These are phyloP conservation scores for Bombus confusus DNA, from an alignment of 1,140 invertebrate genomes.

Conservation along the genomic window DNA sequence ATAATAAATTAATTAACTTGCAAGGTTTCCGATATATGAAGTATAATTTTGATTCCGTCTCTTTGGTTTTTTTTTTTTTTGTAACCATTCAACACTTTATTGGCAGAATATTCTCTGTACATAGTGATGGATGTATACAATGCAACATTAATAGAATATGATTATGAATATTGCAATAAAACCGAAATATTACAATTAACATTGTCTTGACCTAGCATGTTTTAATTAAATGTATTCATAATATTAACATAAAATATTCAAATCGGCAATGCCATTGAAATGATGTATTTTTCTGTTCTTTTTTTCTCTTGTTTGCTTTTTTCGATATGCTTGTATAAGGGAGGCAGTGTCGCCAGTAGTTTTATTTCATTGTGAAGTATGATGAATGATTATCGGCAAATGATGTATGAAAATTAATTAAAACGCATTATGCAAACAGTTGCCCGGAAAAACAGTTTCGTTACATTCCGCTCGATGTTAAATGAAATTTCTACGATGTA, in stretches of 20 bases:
- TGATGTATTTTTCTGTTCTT: background rate
- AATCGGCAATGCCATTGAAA: background rate
- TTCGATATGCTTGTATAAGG: slow-evolving; percentile 49
- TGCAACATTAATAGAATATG: slow-evolving; percentile 65
- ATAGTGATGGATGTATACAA: slow-evolving; percentile 70
- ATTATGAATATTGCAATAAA: slow-evolving; percentile 71
- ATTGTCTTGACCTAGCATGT: slow-evolving; percentile 61
- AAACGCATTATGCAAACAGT: background rate
- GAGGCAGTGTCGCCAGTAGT: slow-evolving; percentile 48
- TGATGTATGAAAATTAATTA: slow-evolving; percentile 36
- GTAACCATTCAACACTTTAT: slow-evolving; percentile 78
- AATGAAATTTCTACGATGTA: background rate
- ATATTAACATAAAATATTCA: background rate
- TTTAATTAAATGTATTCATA: slow-evolving; percentile 6
- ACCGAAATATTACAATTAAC: slow-evolving; percentile 58
- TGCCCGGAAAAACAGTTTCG: background rate
- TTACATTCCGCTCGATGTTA: slow-evolving; percentile 29
- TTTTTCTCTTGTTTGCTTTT: background rate
- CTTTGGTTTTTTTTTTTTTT: background rate
- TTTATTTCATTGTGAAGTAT: slow-evolving; percentile 9
- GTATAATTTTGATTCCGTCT: background rate
- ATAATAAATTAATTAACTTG: background rate
- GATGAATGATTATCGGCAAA: slow-evolving; percentile 16
- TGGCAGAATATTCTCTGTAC: slow-evolving; percentile 77
- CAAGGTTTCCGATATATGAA: background rate